These are phyloP conservation scores for Aphidius colemani DNA, from an alignment of 2,888 invertebrate species.

Conservation along the genomic window DNA sequence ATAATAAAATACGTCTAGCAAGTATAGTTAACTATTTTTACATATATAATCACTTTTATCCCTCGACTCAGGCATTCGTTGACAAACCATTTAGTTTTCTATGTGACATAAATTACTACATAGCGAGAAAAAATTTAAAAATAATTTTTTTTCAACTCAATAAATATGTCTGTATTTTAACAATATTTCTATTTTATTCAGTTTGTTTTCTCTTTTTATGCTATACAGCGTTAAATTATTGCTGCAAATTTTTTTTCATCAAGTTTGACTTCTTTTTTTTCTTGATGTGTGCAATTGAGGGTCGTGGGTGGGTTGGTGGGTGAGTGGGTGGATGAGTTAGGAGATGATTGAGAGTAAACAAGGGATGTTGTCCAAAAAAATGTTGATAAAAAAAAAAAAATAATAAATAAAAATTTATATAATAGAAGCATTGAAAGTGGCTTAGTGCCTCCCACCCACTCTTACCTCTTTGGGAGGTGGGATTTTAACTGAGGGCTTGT, in stretches of 20 bases:
- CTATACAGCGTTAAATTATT: not conserved
- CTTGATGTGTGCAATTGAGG: not conserved
- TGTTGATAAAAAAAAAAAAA: not conserved
- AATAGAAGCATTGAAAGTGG: slow-evolving; percentile 43
- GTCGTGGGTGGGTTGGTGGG: not conserved
- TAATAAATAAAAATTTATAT: slow-evolving; percentile 24
- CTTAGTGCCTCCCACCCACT: slow-evolving; percentile 52
- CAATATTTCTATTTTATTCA: no score
- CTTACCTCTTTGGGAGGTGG: slow-evolving; percentile 44
- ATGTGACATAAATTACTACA: no score
- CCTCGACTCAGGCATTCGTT: not conserved
- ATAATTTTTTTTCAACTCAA: not conserved
- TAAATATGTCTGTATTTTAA: not conserved
- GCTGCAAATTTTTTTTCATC: not conserved
- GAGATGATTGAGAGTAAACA: slow-evolving; percentile 4
- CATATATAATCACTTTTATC: no score
- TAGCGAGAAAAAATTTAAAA: not conserved
- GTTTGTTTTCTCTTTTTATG: not conserved
- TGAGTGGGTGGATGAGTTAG: not conserved
- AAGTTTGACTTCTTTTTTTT: not conserved
- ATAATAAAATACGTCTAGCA: not conserved
- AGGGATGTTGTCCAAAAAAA: not conserved
- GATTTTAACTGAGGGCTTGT: slow-evolving; percentile 37
- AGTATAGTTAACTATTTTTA: no score
- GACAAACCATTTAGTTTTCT: not conserved